Percentiles rank a stretch among this genome's conserved stretches.
Evolutionary conservation across 2,113 vertebrate species (phyloP).

Genomic region (Vicugna pacos): DNA sequence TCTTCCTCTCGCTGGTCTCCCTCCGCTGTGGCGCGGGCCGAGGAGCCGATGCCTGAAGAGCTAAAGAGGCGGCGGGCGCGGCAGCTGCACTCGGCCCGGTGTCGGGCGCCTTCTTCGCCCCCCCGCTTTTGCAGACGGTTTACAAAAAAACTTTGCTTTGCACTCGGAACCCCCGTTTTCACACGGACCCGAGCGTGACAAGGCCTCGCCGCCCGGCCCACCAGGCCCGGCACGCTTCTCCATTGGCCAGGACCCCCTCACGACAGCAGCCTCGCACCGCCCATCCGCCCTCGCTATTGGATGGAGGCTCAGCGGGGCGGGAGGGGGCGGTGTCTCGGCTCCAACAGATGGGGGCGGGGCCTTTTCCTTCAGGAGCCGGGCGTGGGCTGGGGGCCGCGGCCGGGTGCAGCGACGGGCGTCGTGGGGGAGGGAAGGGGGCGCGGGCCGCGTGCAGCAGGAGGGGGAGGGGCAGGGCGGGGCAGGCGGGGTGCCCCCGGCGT

Average conservation of each 20-base stretch:
- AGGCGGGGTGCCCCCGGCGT: background rate
- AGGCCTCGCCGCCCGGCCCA: constrained; percentile 59
- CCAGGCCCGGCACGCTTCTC: constrained; percentile 33
- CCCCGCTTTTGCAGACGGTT: constrained; percentile 92
- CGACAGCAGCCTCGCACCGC: constrained; percentile 69
- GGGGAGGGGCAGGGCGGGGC: constrained; percentile 11
- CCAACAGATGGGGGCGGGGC: constrained; percentile 67
- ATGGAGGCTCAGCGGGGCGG: background rate
- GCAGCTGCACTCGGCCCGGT: constrained; percentile 72
- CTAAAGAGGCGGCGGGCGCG: constrained; percentile 51
- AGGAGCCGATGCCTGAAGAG: background rate
- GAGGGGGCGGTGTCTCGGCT: constrained; percentile 23
- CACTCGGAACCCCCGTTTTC: constrained; percentile 98
- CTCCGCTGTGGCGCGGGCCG: background rate
- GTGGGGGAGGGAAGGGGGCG: constrained; percentile 68
- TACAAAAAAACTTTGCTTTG: constrained; percentile 99
- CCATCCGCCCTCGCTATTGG: constrained; percentile 71
- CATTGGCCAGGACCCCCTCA: constrained; percentile 75
- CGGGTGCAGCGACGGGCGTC: constrained; percentile 70
- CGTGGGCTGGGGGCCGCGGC: constrained; percentile 77
- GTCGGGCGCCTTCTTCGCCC: constrained; percentile 75
- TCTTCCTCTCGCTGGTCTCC: background rate
- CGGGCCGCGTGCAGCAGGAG: constrained; percentile 77
- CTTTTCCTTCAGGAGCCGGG: constrained; percentile 57
- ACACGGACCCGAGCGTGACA: constrained; percentile 92